phyloP scores from a whole-genome alignment of 2,113 vertebrate species.

The Elgaria multicarinata region DNA sequence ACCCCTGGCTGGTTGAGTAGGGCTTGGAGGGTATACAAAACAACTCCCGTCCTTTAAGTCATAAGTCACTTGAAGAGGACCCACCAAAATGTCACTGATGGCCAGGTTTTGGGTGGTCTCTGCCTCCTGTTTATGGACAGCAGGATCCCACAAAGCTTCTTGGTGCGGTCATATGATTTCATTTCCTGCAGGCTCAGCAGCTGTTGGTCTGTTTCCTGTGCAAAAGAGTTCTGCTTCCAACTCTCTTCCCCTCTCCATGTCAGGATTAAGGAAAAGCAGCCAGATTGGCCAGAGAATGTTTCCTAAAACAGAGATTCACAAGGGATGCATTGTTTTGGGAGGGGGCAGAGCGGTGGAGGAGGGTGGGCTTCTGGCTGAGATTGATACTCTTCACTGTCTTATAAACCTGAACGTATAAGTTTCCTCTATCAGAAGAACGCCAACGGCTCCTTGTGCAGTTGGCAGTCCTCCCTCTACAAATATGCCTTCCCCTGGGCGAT shows the following conservation, averaged over 20 bases:
- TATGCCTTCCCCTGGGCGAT: not conserved
- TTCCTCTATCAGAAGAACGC: constrained; percentile 10
- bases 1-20: too few relatives aligned
- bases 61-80: too few relatives aligned
- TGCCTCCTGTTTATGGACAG: constrained; percentile 26
- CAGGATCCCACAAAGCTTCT: constrained; percentile 19
- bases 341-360: too few relatives aligned
- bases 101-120: constrained; percentile 22
- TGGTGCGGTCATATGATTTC: constrained; percentile 38
- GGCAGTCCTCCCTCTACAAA: not conserved
- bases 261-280: constrained; percentile 26
- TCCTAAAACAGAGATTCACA: constrained; percentile 23
- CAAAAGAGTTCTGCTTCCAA: constrained; percentile 30
- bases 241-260: constrained; percentile 26
- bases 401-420: not conserved
- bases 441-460: not conserved
- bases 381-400: constrained; percentile 12
- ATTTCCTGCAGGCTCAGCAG: constrained; percentile 33
- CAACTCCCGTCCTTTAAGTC: not conserved
- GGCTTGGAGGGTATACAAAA: too few relatives aligned
- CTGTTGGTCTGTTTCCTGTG: constrained; percentile 17
- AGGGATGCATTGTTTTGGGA: constrained; percentile 4
- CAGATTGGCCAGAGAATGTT: not conserved
- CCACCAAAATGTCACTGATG: not conserved
- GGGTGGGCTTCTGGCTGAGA: constrained; percentile 1